A percentile compares a stretch with the other conserved stretches of the same genome.
Conservation (phyloP, 2,888 invertebrate species). For the Ichneumoninae sp. region DNA sequence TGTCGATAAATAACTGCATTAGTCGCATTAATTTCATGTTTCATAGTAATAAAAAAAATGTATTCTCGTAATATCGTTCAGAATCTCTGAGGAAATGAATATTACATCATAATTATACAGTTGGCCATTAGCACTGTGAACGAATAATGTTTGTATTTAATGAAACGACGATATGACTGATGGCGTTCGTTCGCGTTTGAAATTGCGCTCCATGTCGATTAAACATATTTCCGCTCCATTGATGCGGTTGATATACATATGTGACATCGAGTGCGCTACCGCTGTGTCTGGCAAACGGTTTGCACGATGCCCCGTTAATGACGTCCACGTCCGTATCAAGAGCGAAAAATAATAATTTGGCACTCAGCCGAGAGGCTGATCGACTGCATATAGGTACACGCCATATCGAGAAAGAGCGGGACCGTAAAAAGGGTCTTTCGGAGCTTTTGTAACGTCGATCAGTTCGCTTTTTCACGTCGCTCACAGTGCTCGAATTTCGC, state of each 20-base stretch:
- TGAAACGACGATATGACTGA: conserved; percentile 23
- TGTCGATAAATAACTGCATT: background rate
- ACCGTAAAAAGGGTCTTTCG: conserved; percentile 54
- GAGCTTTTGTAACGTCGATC: conserved; percentile 73
- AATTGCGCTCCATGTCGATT: conserved; percentile 58
- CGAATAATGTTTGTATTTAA: conserved; percentile 37
- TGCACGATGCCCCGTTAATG: conserved; percentile 40
- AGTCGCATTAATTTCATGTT: conserved; percentile 50
- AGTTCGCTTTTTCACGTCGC: conserved; percentile 65
- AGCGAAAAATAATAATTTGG: conserved; percentile 74
- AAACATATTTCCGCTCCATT: conserved; percentile 59
- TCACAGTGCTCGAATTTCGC: conserved; percentile 33
- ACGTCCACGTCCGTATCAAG: conserved; percentile 53
- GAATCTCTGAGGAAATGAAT: conserved; percentile 33
- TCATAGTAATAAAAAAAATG: conserved; percentile 44
- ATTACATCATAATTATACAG: conserved; percentile 38
- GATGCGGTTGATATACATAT: conserved; percentile 61
- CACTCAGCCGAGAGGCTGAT: conserved; percentile 71
- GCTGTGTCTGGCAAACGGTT: conserved; percentile 40
- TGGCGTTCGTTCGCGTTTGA: conserved; percentile 45
- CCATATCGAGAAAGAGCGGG: conserved; percentile 14
- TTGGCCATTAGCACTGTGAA: conserved; percentile 19
- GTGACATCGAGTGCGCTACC: conserved; percentile 55
- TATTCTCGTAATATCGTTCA: conserved; percentile 5
- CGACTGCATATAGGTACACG: background rate